Evolutionary conservation across 2,888 invertebrate genomes (phyloP), one percentile per base, ranked within the genome.

Genomic region (Lasioglossum oenotherae): DNA sequence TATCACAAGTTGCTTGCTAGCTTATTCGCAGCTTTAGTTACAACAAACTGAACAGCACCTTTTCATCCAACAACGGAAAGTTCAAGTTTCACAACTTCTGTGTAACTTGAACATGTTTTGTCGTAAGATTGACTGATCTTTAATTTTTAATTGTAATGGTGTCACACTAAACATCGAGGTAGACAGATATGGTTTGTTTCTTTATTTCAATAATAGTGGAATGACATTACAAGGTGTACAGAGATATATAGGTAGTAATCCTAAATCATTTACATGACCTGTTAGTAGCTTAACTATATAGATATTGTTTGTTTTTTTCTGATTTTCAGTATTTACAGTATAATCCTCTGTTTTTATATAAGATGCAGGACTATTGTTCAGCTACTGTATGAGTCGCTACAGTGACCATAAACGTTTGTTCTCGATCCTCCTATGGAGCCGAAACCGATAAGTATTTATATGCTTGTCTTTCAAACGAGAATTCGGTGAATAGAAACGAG

Each of bases 161-260:
- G 31, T 67, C 41, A 44, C 27, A 85, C 27, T 14, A 80, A 75
- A 44, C 64, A 14, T 46, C 23, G 57, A 81, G 82, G 60, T 85
- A 80, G 69, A 87, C 81, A 89, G 83, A 86, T 85, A 85, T 83
- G 85, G 82, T 90, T 92, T 87, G 80, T 89, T 92, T 92, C 88
- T 93, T 94, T 94, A 93, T 93, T 93, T 93, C 90, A 91, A 87
- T 92, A 93, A 90, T 92, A 89, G 89, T 92, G 91, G 92, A 93
- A 93, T 93, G 92, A 93, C 92, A 92, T 94, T 93, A 93, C 93
- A 94, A 89, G 92, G 92, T 90, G 91, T 92, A 92, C 91, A 92
- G 91, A 91, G 90, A 86, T 92, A 91, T 85, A 89, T 91, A 90
- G 84, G 89, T 84, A 81, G 76, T 92, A 89, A 92, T 87, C 80